Percentiles rank a stretch among this genome's conserved stretches.
Evolutionary conservation across 2,113 vertebrate genomes (phyloP).

Genomic region (Gadus chalcogrammus): DNA sequence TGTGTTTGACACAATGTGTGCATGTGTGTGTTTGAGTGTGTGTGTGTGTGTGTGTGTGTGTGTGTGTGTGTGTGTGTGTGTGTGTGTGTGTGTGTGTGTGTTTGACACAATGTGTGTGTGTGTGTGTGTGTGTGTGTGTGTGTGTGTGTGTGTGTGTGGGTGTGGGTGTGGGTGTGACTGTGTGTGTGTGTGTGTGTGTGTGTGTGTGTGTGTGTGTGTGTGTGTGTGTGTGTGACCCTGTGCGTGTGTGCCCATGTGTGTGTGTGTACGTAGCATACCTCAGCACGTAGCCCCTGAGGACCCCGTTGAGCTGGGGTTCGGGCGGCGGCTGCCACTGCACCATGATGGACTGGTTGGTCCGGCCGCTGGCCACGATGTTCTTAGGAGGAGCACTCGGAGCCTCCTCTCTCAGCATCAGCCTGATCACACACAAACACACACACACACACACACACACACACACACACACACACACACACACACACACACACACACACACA

Average conservation of each 20-base stretch:
- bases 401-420: conserved; percentile 90
- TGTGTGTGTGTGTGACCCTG: conserved; percentile 11
- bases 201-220: conserved; percentile 13
- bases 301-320: conserved; percentile 89
- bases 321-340: conserved; percentile 98
- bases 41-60: too few relatives aligned
- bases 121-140: conserved; percentile 13
- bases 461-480: too few relatives aligned
- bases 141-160: conserved; percentile 5
- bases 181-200: conserved; percentile 14
- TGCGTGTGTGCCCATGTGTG: conserved; percentile 10
- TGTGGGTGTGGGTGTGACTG: background rate
- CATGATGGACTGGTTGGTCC: conserved; percentile 98
- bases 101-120: background rate
- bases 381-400: conserved; percentile 92
- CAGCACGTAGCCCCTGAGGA: conserved; percentile 88
- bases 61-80: too few relatives aligned
- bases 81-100: background rate
- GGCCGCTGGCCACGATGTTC: conserved; percentile 92
- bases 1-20: too few relatives aligned
- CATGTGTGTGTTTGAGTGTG: too few relatives aligned
- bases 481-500: too few relatives aligned
- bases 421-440: conserved; percentile 52
- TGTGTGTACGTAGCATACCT: conserved; percentile 67
- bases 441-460: too few relatives aligned